A percentile compares a stretch with the other conserved stretches of the same genome.
phyloP scores from a whole-genome alignment of 2,797 vertebrate species.

The Crenichthys baileyi region DNA sequence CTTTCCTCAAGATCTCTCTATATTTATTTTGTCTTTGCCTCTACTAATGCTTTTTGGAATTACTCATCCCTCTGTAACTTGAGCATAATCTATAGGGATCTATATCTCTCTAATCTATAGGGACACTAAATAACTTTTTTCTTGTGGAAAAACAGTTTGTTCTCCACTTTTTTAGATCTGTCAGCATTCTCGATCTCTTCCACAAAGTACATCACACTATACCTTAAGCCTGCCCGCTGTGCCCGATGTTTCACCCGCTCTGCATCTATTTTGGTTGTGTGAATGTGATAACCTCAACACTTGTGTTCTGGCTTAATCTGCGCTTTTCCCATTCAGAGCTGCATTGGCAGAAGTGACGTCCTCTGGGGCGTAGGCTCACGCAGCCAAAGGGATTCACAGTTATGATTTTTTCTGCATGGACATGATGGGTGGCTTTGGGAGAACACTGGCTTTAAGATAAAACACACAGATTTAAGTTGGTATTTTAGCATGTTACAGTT shows the following conservation, averaged over 20 bases:
- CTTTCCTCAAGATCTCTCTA: background rate
- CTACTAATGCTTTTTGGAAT: background rate
- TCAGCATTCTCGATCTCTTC: constrained; percentile 61
- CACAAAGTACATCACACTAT: constrained; percentile 58
- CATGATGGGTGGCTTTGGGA: constrained; percentile 10
- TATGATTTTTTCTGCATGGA: constrained; percentile 13
- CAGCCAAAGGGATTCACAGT: constrained; percentile 30
- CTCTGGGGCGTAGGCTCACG: constrained; percentile 46
- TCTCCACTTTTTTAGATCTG: constrained; percentile 53
- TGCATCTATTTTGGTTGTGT: constrained; percentile 81
- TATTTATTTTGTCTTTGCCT: constrained; percentile 1
- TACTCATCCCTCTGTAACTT: background rate
- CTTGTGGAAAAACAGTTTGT: constrained; percentile 24
- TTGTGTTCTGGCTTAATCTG: constrained; percentile 80
- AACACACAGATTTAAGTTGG: constrained; percentile 16
- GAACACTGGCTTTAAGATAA: constrained; percentile 1
- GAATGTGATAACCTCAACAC: constrained; percentile 83
- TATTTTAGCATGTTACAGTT: background rate
- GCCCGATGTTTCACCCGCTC: constrained; percentile 72
- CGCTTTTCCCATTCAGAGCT: constrained; percentile 64
- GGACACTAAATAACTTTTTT: constrained; percentile 14
- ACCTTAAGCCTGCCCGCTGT: constrained; percentile 59
- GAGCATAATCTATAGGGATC: constrained; percentile 29
- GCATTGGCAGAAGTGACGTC: constrained; percentile 56
- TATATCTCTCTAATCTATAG: constrained; percentile 3